Evolutionary conservation across 1,140 invertebrate genomes (phyloP), one percentile per base, ranked within the genome.

Genomic region (Pachypeltis micranthus): DNA sequence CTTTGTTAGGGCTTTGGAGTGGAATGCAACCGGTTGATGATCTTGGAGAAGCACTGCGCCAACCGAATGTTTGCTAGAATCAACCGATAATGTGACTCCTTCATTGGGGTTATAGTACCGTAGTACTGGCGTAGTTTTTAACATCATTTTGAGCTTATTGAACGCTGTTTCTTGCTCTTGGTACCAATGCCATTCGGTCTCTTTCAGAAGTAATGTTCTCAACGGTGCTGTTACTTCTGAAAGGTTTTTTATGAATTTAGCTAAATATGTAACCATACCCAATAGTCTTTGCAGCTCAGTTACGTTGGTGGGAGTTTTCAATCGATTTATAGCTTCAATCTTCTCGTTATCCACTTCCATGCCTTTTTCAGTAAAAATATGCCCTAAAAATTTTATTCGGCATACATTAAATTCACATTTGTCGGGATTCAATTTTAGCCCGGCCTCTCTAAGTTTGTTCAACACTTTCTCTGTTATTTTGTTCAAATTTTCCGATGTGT

Each of bases 41-140:
- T 66, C 63, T 61, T 77, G 72, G 2, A 72, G 29, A 2, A 75
- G 59, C 16, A 69, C 68, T 14, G 68, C 70, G 14, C 69, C 73
- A n/a, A 76, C 26, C 1, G 71, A 72, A 58, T 66, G 16, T 27
- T 67, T 54, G 24, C 67, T 69, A 12, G 39, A 47, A 70, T n/a
- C n/a, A n/a, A n/a, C n/a, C n/a, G n/a, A n/a, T n/a, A n/a, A n/a
- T n/a, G n/a, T n/a, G n/a, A n/a, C 44, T 16, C 58, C 61, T 39
- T 66, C 63, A 1, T 59, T 63, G 2, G 61, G 23, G 25, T 72
- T 64, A 65, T 65, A 73, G 28, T 66, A 70, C 16, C 65, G 51
- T 16, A 72, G 55, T 12, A 67, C 14, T 1, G 66, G 55, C 7
- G 61, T 10, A 10, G 24, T 39, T 10, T 21, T 54, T 12, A 72